Percentiles rank a stretch among this genome's conserved stretches.
These are phyloP conservation scores for Holothuria glaberrima DNA, from an alignment of 35 echinoderm and acorn worm species.

Conservation along the genomic window DNA sequence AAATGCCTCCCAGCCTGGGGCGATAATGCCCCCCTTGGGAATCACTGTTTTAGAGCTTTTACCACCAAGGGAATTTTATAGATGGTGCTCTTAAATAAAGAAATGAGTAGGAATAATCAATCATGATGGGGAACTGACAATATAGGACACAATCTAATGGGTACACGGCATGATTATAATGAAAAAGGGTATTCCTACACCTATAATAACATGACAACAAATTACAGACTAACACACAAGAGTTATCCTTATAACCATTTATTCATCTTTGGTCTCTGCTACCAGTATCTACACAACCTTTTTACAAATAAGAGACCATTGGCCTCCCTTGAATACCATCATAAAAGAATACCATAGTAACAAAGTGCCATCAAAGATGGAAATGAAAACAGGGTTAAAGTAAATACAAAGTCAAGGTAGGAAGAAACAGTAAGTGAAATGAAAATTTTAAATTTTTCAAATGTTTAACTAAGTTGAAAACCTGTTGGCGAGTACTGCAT, in stretches of 20 bases:
- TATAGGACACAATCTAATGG: no score
- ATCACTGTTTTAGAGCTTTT: no score
- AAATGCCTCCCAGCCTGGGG: no score
- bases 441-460: background rate
- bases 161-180: no score
- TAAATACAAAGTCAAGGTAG: background rate
- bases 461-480: background rate
- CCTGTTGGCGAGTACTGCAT: background rate
- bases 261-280: slow-evolving; percentile 30
- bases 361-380: background rate
- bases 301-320: background rate
- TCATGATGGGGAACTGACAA: no score
- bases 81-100: no score
- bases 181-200: no score
- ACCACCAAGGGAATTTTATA: no score
- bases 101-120: no score
- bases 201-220: no score
- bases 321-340: background rate
- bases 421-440: background rate
- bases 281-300: slow-evolving; percentile 35
- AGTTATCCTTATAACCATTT: slow-evolving; percentile 1
- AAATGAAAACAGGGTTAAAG: background rate
- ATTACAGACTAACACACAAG: background rate
- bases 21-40: no score
- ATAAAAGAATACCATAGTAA: background rate